phyloP scores from a whole-genome alignment of 2,797 vertebrate genomes.

The Mycteria americana region DNA sequence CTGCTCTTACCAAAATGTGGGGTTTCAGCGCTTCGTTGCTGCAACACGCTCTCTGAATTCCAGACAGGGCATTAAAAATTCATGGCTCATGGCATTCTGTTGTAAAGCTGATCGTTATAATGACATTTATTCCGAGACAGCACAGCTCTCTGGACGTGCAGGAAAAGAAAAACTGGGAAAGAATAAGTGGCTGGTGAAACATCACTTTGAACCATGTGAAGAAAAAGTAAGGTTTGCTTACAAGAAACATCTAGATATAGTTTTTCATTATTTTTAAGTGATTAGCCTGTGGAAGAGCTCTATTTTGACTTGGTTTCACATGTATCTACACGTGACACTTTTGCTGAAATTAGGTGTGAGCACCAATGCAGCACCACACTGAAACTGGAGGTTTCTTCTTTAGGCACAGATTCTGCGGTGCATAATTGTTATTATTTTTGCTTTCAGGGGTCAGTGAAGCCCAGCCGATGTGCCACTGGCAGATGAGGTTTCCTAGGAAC shows the following conservation, averaged over 20 bases:
- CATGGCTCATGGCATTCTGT: not conserved
- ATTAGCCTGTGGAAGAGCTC: not conserved
- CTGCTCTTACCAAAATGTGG: not conserved
- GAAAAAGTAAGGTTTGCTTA: not conserved
- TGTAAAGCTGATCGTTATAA: not conserved
- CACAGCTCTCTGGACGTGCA: not conserved
- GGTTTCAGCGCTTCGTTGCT: rapidly evolving
- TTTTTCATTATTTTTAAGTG: not conserved
- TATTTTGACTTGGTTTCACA: not conserved
- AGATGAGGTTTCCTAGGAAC: not conserved
- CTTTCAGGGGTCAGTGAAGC: not conserved
- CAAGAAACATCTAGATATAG: too few species aligned
- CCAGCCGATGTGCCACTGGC: too few species aligned
- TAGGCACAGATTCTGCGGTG: not conserved
- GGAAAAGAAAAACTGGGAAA: not conserved
- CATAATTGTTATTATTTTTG: too few species aligned
- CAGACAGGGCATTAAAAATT: not conserved
- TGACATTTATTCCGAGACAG: not conserved
- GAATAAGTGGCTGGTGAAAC: not conserved
- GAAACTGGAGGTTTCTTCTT: not conserved
- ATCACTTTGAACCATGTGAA: not conserved
- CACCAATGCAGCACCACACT: rapidly evolving
- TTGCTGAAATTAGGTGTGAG: not conserved
- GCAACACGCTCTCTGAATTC: not conserved
- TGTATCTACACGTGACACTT: not conserved